A percentile compares a stretch with the other conserved stretches of the same genome.
Evolutionary conservation across 1,140 invertebrate species (phyloP).

Genomic region (Globodera rostochiensis): DNA sequence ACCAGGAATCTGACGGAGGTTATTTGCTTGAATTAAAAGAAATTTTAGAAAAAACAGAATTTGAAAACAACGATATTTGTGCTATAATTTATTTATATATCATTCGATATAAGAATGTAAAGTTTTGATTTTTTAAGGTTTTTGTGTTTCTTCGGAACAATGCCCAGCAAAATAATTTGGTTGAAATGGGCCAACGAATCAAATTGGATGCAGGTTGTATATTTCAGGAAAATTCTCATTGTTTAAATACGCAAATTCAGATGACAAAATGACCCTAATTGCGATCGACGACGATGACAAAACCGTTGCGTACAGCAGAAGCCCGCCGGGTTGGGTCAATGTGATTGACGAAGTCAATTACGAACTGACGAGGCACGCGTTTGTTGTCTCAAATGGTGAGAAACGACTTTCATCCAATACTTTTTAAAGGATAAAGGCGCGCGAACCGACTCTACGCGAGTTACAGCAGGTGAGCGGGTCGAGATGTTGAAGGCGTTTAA

Average conservation of each 20-base stretch:
- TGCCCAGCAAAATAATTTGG: conserved; percentile 38
- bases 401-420: background rate
- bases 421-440: conserved; percentile 43
- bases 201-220: background rate
- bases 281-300: conserved; percentile 43
- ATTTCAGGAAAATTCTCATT: too few relatives aligned
- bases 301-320: conserved; percentile 23
- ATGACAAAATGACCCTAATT: conserved; percentile 44
- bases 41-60: background rate
- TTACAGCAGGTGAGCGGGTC: conserved; percentile 33
- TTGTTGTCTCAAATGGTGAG: conserved; percentile 10
- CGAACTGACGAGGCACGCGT: conserved; percentile 50
- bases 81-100: too few relatives aligned
- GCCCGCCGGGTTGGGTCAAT: conserved; percentile 51
- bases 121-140: too few relatives aligned
- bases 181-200: conserved; percentile 5
- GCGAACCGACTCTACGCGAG: conserved; percentile 35
- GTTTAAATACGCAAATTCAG: conserved; percentile 5
- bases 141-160: conserved; percentile 50
- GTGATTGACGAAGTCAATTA: conserved; percentile 53
- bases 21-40: background rate
- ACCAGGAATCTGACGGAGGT: conserved; percentile 50
- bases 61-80: background rate
- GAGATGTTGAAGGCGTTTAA: background rate
- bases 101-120: too few relatives aligned